Percentiles rank a stretch among this genome's conserved stretches.
Evolutionary conservation across 2,888 invertebrate species (phyloP).

Genomic region (Darwinula stevensoni): DNA sequence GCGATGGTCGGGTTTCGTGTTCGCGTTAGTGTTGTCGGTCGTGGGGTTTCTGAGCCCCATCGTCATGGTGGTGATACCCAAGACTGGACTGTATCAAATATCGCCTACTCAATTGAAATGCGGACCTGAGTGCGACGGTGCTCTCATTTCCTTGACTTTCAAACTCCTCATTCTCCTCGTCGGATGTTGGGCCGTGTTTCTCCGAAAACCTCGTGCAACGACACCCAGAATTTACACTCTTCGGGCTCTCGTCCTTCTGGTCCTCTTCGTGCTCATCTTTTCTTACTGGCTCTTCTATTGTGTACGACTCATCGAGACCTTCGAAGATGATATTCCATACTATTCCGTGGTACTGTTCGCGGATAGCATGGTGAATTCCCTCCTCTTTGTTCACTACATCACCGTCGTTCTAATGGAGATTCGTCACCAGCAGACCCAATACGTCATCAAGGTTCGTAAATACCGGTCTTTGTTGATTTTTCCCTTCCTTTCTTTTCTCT

Average conservation of each 20-base stretch:
- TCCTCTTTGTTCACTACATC: constrained; percentile 77
- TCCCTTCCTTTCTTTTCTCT: constrained; percentile 20
- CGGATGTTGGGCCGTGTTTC: constrained; percentile 75
- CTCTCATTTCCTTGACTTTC: constrained; percentile 63
- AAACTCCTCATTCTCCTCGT: constrained; percentile 61
- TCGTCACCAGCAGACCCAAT: constrained; percentile 63
- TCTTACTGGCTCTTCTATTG: constrained; percentile 96
- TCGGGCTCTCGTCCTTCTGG: constrained; percentile 54
- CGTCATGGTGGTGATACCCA: constrained; percentile 78
- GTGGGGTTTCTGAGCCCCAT: constrained; percentile 70
- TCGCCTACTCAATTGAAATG: constrained; percentile 28
- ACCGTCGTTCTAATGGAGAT: constrained; percentile 78
- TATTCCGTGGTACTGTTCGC: constrained; percentile 72
- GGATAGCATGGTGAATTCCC: constrained; percentile 65
- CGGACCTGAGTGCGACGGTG: constrained; percentile 75
- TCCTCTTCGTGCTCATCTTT: constrained; percentile 69
- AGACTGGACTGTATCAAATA: constrained; percentile 24
- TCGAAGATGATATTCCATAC: constrained; percentile 28
- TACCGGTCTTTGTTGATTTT: no score
- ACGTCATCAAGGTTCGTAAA: constrained; percentile 22
- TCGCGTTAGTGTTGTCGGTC: constrained; percentile 45
- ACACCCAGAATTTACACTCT: constrained; percentile 75
- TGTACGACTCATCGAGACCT: constrained; percentile 33
- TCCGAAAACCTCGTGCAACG: constrained; percentile 50
- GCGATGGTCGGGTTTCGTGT: constrained; percentile 47